These are phyloP conservation scores for Scyliorhinus canicula DNA, from an alignment of 2,797 vertebrate species.

Conservation along the genomic window DNA sequence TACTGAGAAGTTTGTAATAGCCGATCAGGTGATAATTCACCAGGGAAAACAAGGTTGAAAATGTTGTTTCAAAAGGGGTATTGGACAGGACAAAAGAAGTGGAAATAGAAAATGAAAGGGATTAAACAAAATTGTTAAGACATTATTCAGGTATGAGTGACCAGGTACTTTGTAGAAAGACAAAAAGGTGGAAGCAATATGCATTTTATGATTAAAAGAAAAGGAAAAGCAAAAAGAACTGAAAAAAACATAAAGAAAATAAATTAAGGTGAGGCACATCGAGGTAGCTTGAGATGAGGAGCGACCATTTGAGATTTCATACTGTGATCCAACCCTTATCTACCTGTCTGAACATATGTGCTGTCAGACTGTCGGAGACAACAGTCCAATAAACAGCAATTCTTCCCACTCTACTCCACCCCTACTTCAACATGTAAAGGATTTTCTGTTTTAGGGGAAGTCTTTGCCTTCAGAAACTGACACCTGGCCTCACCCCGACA, in stretches of 20 bases:
- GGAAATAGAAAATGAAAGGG: neutral
- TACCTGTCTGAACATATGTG: constrained; percentile 25
- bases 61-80: neutral
- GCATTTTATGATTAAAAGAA: neutral
- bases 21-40: neutral
- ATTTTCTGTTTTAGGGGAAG: constrained; percentile 21
- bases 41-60: neutral
- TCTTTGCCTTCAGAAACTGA: constrained; percentile 27
- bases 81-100: neutral
- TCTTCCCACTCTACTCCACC: constrained; percentile 1
- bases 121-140: neutral
- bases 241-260: too few species aligned
- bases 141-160: too few species aligned
- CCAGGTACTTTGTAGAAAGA: too few species aligned
- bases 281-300: neutral
- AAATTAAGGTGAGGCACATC: neutral
- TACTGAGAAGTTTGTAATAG: neutral
- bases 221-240: neutral
- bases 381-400: constrained; percentile 36
- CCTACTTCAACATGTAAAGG: constrained; percentile 10
- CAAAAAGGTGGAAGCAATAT: neutral
- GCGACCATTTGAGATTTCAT: constrained; percentile 22
- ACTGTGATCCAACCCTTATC: constrained; percentile 31
- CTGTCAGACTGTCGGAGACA: constrained; percentile 21
- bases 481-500: constrained; percentile 17